These are phyloP conservation scores for Zaprionus africanus DNA, from an alignment of 1,140 invertebrate genomes.

Conservation along the genomic window DNA sequence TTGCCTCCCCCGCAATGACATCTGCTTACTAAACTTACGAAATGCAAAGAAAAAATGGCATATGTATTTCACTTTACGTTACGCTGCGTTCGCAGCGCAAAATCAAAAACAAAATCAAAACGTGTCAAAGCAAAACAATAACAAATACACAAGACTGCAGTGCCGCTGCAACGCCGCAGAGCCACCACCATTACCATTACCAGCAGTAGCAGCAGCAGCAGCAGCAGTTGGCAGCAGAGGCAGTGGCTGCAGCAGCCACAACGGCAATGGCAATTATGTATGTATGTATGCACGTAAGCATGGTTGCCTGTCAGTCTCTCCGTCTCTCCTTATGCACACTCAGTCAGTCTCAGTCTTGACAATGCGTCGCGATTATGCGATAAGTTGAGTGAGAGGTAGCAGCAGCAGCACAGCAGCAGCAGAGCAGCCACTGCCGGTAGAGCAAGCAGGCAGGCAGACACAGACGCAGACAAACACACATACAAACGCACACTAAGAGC, in stretches of 20 bases:
- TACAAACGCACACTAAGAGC: neutral
- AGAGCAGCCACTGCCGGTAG: conserved; percentile 17
- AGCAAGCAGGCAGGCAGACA: conserved; percentile 19
- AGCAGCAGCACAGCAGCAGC: conserved; percentile 2
- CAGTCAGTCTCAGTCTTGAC: conserved; percentile 46
- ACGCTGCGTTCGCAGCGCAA: conserved; percentile 23
- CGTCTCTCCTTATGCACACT: conserved; percentile 9
- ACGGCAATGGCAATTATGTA: conserved; percentile 38
- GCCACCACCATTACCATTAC: conserved; percentile 10
- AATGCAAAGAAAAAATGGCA: conserved; percentile 28
- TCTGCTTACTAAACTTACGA: conserved; percentile 35
- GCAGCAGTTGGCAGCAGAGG: conserved; percentile 30
- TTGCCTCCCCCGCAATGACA: conserved; percentile 20
- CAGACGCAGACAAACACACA: conserved; percentile 5
- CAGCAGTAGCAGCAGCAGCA: conserved; percentile 36
- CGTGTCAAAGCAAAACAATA: conserved; percentile 64
- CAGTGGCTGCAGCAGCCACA: conserved; percentile 41
- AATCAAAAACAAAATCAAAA: conserved; percentile 54
- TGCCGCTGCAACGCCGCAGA: conserved; percentile 22
- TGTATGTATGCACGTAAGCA: conserved; percentile 4
- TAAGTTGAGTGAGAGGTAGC: conserved; percentile 58
- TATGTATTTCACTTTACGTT: neutral
- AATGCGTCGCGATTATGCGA: conserved; percentile 69
- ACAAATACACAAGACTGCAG: conserved; percentile 51
- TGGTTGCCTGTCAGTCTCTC: neutral